Base-by-base conservation (phyloP, 2,888 invertebrate species). In the Chrysolina haemoptera region DNA sequence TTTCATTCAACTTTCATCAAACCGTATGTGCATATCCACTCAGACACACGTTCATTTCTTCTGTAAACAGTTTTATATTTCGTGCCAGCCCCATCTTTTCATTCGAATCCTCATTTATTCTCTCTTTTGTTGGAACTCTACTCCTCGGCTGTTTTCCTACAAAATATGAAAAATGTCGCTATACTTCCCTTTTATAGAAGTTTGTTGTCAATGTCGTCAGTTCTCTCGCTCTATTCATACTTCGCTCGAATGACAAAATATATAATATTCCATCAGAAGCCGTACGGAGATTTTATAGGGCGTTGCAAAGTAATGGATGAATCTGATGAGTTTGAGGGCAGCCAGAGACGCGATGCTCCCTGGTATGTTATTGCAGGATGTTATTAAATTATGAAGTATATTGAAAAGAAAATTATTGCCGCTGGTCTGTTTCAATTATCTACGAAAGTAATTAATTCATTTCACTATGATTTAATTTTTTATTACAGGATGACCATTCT, bases 161-260 rank as follows among this genome's bases (percentile, higher is more conserved):
- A 74, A 71, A 74, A 74, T 64, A 66, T 66, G 74, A 62, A 74
- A 74, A 74, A 75, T 69, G 66, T 69, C 75, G 70, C 64, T 53
- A 70, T 68, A 74, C 70, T 68, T 55, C 62, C 75, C 40, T 75
- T 75, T 71, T 71, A 75, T 71, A 71, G 53, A 72, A 66, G 63
- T 73, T 75, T 75, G 73, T 75, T 73, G 75, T 75, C 75, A 75
- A 75, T 73, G 75, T 75, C 75, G 65, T 73, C 73, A 70, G 68
- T 68, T 66, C 66, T 66, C 46, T 48, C 73, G 73, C 62, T 75
- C 68, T 67, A 72, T 75, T 75, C 73, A 75, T 69, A 67, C 70
- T 62, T 65, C 68, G 55, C 48, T 62, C 70, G 68, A 67, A 73
- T 69, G 75, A 73, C 69, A 59, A 59, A 55, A 72, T 62, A 64